Evolutionary conservation across 1,140 invertebrate species (phyloP), one percentile per base, ranked within the genome.

Genomic region (Drusus annulatus): DNA sequence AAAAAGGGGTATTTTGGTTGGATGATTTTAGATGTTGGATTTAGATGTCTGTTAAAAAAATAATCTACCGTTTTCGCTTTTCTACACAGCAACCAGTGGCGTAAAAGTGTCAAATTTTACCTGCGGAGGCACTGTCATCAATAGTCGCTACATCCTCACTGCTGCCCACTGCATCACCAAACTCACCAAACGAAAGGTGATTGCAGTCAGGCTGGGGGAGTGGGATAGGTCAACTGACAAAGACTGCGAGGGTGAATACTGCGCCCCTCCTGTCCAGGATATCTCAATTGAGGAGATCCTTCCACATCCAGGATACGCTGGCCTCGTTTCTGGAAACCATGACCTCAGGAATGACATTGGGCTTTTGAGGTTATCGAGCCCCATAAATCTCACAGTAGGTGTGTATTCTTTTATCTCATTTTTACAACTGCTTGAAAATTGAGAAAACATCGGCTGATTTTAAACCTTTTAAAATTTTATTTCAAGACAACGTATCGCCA

Each of bases 61-160:
- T 45, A 36, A 36, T 7, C 7, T 13, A 45, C 2, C 1, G 10
- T 13, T 45, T 28, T 45, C 13, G 13, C 36, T 45, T 45, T 7
- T 45, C 0, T 45, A 13, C 13, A 13, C 13, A 45, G 36, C 10
- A 5, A 45, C 0, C 8, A 45, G 10, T 13, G 36, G 36, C 36
- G 36, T 45, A 1, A 45, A 1, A 45, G 1, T 7, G 23, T 23
- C 5, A 60, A 15, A 75, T 21, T 79, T 60, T 21, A 7, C 3
- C 0, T 79, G 94, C 83, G 93, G 92, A 1, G 94, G 93, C 3
- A 88, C 93, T 0, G 83, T 95, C 0, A 94, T 95, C 77, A 92
- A 90, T 58, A 86, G 91, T 52, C 88, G 92, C 83, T 94, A 94
- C 81, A 90, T 95, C 31, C 86, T 95, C 15, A 95, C 94, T 1